Evolutionary conservation across 2,888 invertebrate species (phyloP), one percentile per base, ranked within the genome.

Genomic region (Tachystola acroxantha): DNA sequence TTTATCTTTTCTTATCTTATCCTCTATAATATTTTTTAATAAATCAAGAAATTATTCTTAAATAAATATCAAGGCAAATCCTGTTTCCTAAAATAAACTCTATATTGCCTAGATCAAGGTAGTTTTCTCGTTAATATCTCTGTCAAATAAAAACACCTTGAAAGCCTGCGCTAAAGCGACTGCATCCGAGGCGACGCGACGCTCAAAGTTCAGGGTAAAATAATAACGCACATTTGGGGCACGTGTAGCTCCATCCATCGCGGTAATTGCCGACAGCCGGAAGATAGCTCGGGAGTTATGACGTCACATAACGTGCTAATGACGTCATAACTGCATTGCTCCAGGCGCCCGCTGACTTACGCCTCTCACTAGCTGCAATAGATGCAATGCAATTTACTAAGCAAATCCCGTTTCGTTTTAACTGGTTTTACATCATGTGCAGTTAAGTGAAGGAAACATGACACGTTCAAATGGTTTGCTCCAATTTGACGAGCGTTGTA

Each of bases 311-410:
- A 78, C 76, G 78, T 77, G 75, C 72, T 81, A 81, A 81, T 81
- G 81, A 79, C 76, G 79, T 78, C 79, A 76, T 81, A 81, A 81
- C 81, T 79, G 79, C 81, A 80, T 79, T 75, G 79, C 74, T 72
- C 67, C 61, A 54, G 53, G 67, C 63, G 53, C 60, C 42, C 45
- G 57, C 61, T 66, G 63, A 71, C 69, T 71, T 61, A 63, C 57
- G 57, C 62, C 58, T 59, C 57, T 56, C 59, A 45, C 47, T 51
- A 52, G 56, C 45, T 64, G 75, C 71, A 64, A 63, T 71, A 59
- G 65, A 71, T 66, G 63, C 63, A 50, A 60, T 61, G 68, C 63
- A 67, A 72, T 72, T 71, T 70, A 66, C 60, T 65, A 57, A 69
- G 56, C 55, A 64, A 61, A 59, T 64, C 50, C 54, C 36, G 40